phyloP scores from a whole-genome alignment of 2,113 vertebrate species.

The Tragelaphus scriptus region DNA sequence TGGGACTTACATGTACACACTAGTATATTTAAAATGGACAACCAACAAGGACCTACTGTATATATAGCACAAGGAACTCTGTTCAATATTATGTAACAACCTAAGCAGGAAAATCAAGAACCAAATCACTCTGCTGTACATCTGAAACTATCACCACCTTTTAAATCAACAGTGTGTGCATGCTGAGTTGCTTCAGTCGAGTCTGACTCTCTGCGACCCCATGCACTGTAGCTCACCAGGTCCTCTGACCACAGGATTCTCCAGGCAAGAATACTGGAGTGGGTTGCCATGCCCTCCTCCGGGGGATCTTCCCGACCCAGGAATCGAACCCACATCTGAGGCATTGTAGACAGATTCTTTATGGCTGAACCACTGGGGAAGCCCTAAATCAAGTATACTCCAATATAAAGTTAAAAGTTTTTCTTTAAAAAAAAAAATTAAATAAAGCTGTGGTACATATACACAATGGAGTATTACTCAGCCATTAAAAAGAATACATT shows the following conservation, averaged over 20 bases:
- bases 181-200: neutral
- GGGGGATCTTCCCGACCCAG: neutral
- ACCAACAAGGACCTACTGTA: neutral
- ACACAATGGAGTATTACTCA: too few relatives aligned
- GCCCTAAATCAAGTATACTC: neutral
- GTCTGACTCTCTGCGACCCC: neutral
- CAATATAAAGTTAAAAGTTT: neutral
- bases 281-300: neutral
- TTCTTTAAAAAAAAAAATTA: too few relatives aligned
- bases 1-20: neutral
- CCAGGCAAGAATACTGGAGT: neutral
- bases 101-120: neutral
- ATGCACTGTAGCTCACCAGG: neutral
- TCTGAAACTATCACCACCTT: neutral
- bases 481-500: too few relatives aligned
- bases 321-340: neutral
- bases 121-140: neutral
- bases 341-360: neutral
- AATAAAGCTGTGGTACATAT: too few relatives aligned
- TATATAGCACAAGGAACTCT: neutral
- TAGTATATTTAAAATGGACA: neutral
- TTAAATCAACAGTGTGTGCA: neutral
- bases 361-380: neutral
- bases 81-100: neutral
- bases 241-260: neutral